phyloP scores from a whole-genome alignment of 2,888 invertebrate species.

The Rhagium mordax region DNA sequence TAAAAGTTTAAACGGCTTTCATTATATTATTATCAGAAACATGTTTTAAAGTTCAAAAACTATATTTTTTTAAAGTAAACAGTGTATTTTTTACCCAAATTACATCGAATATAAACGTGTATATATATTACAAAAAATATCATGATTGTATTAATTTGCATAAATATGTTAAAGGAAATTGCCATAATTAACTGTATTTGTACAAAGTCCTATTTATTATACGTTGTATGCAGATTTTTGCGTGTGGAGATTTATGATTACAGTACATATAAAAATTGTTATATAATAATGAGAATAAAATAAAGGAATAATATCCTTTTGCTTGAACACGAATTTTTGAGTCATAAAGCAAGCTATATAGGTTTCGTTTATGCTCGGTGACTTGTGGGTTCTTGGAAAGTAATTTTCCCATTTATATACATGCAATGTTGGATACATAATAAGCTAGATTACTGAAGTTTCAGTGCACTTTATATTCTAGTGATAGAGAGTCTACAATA shows the following conservation, averaged over 20 bases:
- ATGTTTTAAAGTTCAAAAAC: no score
- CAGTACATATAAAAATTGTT: constrained; percentile 48
- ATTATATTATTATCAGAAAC: no score
- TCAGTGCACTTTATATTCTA: background rate
- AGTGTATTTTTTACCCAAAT: background rate
- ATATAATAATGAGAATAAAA: constrained; percentile 52
- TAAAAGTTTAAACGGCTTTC: no score
- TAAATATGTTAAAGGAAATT: constrained; percentile 48
- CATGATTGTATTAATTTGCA: constrained; percentile 36
- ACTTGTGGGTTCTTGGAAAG: constrained; percentile 49
- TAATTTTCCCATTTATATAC: constrained; percentile 52
- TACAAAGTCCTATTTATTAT: constrained; percentile 42
- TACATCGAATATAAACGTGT: background rate
- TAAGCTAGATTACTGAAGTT: constrained; percentile 9
- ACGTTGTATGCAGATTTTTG: constrained; percentile 43
- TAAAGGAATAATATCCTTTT: constrained; percentile 51
- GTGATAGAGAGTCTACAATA: background rate
- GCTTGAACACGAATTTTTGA: constrained; percentile 56
- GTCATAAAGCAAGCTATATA: constrained; percentile 55
- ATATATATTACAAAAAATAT: constrained; percentile 10
- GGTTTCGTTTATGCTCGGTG: constrained; percentile 48
- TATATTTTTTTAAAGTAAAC: no score
- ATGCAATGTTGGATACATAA: constrained; percentile 47
- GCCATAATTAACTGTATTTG: constrained; percentile 44
- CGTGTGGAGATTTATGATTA: constrained; percentile 51